phyloP scores from a whole-genome alignment of 2,888 invertebrate species.

The Eubasilissa splendida region DNA sequence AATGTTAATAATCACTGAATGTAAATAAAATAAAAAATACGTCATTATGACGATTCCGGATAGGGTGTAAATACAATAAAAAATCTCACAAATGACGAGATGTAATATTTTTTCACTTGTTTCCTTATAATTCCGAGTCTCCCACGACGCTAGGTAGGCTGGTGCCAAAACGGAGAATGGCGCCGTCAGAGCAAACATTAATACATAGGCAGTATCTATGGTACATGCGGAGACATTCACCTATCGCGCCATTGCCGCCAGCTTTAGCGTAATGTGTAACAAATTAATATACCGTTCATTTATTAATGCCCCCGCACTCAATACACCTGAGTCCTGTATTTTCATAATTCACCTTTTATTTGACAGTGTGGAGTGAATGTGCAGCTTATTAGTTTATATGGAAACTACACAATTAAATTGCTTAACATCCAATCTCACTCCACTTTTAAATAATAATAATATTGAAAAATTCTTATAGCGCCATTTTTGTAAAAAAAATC shows the following conservation, averaged over 20 bases:
- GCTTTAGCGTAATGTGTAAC: neutral
- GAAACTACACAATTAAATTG: too few relatives aligned
- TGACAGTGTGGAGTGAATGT: too few relatives aligned
- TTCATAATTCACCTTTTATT: neutral
- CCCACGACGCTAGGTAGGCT: neutral
- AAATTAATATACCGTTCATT: neutral
- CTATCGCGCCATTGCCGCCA: neutral
- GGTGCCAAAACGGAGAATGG: conserved; percentile 21
- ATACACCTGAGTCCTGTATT: neutral
- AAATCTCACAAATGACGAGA: too few relatives aligned
- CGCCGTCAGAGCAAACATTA: conserved; percentile 14
- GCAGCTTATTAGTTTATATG: neutral
- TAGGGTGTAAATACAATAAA: too few relatives aligned
- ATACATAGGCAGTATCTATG: neutral
- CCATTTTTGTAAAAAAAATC: too few relatives aligned
- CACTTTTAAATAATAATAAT: too few relatives aligned
- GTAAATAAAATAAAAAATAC: too few relatives aligned
- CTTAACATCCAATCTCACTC: too few relatives aligned
- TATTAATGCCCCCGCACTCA: neutral
- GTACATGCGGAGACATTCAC: neutral
- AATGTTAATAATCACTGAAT: too few relatives aligned
- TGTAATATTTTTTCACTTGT: neutral
- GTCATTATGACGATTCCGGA: too few relatives aligned
- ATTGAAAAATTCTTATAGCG: too few relatives aligned
- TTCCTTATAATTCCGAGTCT: neutral